Conservation (phyloP, 2,113 vertebrate genomes). For the Sturnira hondurensis region DNA sequence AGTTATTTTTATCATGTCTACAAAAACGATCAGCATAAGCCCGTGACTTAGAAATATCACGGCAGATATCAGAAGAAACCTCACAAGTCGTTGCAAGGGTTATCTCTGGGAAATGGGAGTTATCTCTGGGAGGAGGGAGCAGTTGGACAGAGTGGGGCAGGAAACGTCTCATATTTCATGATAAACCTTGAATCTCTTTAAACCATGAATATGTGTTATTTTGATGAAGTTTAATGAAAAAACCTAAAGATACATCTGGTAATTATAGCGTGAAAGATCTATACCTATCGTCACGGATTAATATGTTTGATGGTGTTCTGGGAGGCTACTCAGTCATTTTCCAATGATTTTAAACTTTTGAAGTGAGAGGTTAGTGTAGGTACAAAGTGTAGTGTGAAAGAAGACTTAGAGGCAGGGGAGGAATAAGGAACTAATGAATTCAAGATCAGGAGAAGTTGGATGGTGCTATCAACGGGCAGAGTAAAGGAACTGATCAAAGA, state of each 20-base stretch:
- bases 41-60: not conserved
- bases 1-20: slow-evolving; percentile 5
- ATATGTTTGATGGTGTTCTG: not conserved
- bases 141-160: not conserved
- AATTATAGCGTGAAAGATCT: not conserved
- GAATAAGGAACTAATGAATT: not conserved
- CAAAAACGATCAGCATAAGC: not conserved
- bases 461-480: not conserved
- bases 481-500: not conserved
- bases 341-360: not conserved
- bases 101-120: not conserved
- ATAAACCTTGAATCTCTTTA: not conserved
- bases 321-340: not conserved
- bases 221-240: not conserved
- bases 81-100: not conserved
- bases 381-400: not conserved
- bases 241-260: not conserved
- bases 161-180: not conserved
- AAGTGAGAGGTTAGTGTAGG: not conserved
- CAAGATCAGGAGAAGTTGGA: not conserved
- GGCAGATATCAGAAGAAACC: not conserved
- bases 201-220: not conserved
- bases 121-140: not conserved
- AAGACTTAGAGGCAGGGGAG: not conserved
- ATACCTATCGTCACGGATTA: not conserved